Conservation (phyloP, 1,140 invertebrate genomes). For the Drosophila watanabei region DNA sequence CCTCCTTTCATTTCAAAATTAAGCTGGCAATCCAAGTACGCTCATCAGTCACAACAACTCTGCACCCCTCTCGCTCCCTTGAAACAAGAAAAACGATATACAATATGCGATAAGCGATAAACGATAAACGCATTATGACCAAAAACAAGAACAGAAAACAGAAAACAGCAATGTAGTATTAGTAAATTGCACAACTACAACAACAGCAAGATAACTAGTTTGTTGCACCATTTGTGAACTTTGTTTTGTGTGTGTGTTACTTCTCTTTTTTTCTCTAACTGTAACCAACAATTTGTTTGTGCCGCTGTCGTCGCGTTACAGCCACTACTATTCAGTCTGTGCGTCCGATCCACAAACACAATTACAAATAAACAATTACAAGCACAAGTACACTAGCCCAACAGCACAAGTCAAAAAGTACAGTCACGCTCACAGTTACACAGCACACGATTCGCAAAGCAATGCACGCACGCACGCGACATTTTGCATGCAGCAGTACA, state of each 20-base stretch:
- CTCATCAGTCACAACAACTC: slow-evolving; percentile 36
- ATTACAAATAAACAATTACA: slow-evolving; percentile 22
- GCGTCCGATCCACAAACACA: slow-evolving; percentile 43
- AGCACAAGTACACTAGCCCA: slow-evolving; percentile 12
- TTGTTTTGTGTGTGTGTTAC: slow-evolving; percentile 64
- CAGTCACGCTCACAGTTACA: slow-evolving; percentile 32
- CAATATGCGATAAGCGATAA: slow-evolving; percentile 6
- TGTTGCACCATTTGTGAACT: slow-evolving; percentile 58
- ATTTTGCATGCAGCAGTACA: slow-evolving; percentile 45
- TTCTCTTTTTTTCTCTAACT: slow-evolving; percentile 52
- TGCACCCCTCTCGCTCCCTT: slow-evolving; percentile 17
- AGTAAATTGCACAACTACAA: slow-evolving; percentile 58
- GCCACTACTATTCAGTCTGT: slow-evolving; percentile 44
- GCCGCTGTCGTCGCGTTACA: slow-evolving; percentile 50
- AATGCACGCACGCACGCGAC: slow-evolving; percentile 45
- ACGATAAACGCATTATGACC: slow-evolving; percentile 19
- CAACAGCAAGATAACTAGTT: slow-evolving; percentile 52
- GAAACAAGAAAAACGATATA: slow-evolving; percentile 19
- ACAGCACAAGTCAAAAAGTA: slow-evolving; percentile 20
- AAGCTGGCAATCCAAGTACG: slow-evolving; percentile 50
- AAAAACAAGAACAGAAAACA: slow-evolving; percentile 38
- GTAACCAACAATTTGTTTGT: slow-evolving; percentile 55
- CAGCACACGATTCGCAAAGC: slow-evolving; percentile 29
- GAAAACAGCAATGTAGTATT: slow-evolving; percentile 47
- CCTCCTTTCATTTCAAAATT: slow-evolving; percentile 6